phyloP scores from a whole-genome alignment of 2,113 vertebrate genomes.

The Albula goreensis region DNA sequence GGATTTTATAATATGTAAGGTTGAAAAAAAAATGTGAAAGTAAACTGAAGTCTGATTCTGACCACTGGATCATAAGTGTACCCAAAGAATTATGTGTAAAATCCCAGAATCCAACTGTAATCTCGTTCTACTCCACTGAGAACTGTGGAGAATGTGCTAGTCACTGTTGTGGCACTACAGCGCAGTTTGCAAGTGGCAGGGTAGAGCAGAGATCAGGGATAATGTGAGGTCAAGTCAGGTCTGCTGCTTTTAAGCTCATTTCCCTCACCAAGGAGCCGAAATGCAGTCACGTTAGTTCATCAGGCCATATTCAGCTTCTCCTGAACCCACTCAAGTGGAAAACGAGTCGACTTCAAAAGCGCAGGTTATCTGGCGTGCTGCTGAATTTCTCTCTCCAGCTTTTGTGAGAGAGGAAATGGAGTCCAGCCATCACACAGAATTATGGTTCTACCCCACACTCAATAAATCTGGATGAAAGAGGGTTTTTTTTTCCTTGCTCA shows the following conservation, averaged over 20 bases:
- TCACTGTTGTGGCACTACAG: neutral
- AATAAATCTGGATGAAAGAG: conserved; percentile 1
- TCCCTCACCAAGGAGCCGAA: neutral
- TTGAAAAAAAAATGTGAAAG: neutral
- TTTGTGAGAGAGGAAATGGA: neutral
- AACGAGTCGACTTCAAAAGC: neutral
- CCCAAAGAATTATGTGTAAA: neutral
- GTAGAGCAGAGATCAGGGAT: too few species aligned
- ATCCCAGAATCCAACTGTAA: neutral
- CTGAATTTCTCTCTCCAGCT: neutral
- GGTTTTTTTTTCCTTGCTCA: neutral
- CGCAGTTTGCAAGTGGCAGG: neutral
- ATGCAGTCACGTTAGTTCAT: neutral
- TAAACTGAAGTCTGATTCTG: too few species aligned
- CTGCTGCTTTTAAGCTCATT: neutral
- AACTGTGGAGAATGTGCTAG: neutral
- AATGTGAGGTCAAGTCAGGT: neutral
- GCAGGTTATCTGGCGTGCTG: neutral
- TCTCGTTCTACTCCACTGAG: neutral
- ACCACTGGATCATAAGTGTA: too few species aligned
- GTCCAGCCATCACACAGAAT: neutral
- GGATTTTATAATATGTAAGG: neutral
- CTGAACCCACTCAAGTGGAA: neutral
- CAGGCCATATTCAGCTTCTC: neutral
- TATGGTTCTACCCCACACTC: neutral